Conservation (phyloP, 2,113 vertebrate genomes). For the Mastomys natalensis region DNA sequence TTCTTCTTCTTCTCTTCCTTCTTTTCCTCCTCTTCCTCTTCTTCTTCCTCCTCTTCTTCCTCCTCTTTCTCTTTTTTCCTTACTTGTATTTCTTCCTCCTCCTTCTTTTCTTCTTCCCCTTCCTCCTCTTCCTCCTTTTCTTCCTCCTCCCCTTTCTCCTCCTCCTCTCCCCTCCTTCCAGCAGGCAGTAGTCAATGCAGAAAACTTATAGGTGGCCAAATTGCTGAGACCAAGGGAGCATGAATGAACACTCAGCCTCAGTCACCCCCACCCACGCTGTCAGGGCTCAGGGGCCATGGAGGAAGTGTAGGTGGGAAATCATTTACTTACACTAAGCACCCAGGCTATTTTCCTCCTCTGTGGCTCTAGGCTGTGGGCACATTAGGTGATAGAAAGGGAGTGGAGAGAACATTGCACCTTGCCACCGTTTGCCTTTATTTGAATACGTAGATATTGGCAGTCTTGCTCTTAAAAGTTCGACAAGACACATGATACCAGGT, state of each 20-base stretch:
- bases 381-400: not conserved
- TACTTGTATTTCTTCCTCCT: no score
- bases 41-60: no score
- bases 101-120: fast-evolving
- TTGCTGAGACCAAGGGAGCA: no score
- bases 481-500: not conserved
- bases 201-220: not conserved
- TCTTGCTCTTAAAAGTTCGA: conserved; percentile 13
- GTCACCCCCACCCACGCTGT: not conserved
- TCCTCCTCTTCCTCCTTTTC: no score
- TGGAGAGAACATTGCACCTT: not conserved
- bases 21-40: no score
- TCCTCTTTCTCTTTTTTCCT: no score
- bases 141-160: not conserved
- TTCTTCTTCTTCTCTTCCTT: no score
- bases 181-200: not conserved
- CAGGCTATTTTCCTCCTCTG: not conserved
- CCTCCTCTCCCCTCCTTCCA: no score
- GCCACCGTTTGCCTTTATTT: not conserved
- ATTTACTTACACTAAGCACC: not conserved
- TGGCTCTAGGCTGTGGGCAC: not conserved
- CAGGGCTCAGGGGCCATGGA: not conserved
- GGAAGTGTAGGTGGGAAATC: no score
- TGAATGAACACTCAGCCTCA: not conserved
- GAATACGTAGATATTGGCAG: not conserved